phyloP scores from a whole-genome alignment of 2,113 vertebrate genomes.

The human (Homo sapiens) region GRCh38 chr2:65915001-65915500 shows the following conservation, averaged over 20 bases:
- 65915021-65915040: not conserved
- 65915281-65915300: not conserved
- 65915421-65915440: not conserved
- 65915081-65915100: not conserved
- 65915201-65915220: constrained; percentile 6
- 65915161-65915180: too few species aligned
- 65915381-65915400: not conserved
- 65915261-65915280: not conserved
- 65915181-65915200: not conserved
- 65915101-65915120: constrained; percentile 43
- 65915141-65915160: not conserved
- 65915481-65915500: not conserved
- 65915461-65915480: not conserved
- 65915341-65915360: not conserved
- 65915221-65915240: not conserved
- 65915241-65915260: not conserved
- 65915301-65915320: not conserved
- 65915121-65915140: constrained; percentile 11
- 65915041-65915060: not conserved
- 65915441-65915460: not conserved
- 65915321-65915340: not conserved
- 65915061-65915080: not conserved
- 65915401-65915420: not conserved
- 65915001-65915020: not conserved
- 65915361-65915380: not conserved